Evolutionary conservation across 2,888 invertebrate species (phyloP), one percentile per base, ranked within the genome.

Genomic region (Stenchaetothrips biformis): DNA sequence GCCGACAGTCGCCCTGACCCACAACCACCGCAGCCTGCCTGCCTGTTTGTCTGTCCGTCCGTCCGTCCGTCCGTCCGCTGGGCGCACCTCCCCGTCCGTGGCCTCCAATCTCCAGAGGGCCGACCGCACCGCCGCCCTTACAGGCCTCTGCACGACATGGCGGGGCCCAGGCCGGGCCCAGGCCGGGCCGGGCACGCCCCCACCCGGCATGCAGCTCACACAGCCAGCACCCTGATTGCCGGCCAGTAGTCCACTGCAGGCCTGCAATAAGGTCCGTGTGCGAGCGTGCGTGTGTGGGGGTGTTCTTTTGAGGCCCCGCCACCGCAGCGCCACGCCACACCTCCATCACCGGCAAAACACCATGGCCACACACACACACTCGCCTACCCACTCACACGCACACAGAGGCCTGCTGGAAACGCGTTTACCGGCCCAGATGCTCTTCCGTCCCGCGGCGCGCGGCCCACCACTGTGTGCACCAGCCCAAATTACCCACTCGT

Each of bases 401-500:
- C 37, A 37, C 37, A 37, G 37, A 37, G 37, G 4, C 53, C 11
- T 53, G 13, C 53, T 4, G 18, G 53, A 18, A 53, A 53, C 18
- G 53, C 53, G 53, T 13, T 53, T 8, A 59, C 13, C 16, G 13
- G 53, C n/a, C 21, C 7, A 11, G 25, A 11, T 8, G 67, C 21
- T 11, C 67, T 25, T 74, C 25, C 67, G 2, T 25, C 67, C 25
- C 67, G 1, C 67, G 11, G 25, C 67, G 21, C 67, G 59, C 59
- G 18, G 4, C 59, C 53, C 53, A 16, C 59, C 59, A 13, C 59
- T 59, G 18, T 18, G 21, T 4, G 21, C 25, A 25, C 67, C 25
- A 11, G 21, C 67, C 67, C 67, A 74, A 74, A 74, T 74, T 74
- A 74, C 67, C 67, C 67, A 74, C 67, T 74, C 67, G 67, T 74